These are phyloP conservation scores for Enteromius paludinosus DNA, from an alignment of 2,797 vertebrate species.

Conservation along the genomic window DNA sequence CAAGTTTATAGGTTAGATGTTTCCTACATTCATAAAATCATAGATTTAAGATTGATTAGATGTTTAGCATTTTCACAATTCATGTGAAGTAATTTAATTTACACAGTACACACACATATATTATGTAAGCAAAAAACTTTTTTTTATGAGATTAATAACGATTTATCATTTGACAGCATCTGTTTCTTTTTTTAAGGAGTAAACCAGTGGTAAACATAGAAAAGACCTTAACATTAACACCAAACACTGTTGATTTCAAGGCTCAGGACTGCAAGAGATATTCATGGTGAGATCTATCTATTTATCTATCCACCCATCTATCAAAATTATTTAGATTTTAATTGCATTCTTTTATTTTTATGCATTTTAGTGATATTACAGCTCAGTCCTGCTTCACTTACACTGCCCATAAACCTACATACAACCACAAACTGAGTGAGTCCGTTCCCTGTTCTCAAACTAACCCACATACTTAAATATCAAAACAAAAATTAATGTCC, in stretches of 20 bases:
- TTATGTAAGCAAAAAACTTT: too few relatives aligned
- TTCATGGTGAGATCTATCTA: conserved; percentile 67
- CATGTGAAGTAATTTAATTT: background rate
- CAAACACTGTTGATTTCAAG: conserved; percentile 81
- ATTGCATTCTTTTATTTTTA: background rate
- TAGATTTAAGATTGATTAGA: background rate
- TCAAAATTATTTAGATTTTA: background rate
- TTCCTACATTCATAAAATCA: background rate
- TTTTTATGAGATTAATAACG: background rate
- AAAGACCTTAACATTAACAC: conserved; percentile 79
- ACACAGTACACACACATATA: too few relatives aligned
- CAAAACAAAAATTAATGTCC: background rate
- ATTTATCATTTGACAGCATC: background rate
- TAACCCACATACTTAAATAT: background rate
- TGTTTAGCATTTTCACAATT: background rate
- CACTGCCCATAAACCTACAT: conserved; percentile 77
- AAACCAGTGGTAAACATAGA: conserved; percentile 86
- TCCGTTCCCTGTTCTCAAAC: conserved; percentile 52
- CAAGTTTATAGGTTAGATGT: conserved; percentile 85
- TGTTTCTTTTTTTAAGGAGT: conserved; percentile 73
- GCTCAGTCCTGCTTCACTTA: conserved; percentile 86
- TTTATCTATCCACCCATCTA: background rate
- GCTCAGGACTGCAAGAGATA: conserved; percentile 72
- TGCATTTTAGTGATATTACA: conserved; percentile 73
- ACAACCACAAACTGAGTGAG: conserved; percentile 87